These are phyloP conservation scores for Solenopsis fugax DNA, from an alignment of 1,140 invertebrate genomes.

Conservation along the genomic window DNA sequence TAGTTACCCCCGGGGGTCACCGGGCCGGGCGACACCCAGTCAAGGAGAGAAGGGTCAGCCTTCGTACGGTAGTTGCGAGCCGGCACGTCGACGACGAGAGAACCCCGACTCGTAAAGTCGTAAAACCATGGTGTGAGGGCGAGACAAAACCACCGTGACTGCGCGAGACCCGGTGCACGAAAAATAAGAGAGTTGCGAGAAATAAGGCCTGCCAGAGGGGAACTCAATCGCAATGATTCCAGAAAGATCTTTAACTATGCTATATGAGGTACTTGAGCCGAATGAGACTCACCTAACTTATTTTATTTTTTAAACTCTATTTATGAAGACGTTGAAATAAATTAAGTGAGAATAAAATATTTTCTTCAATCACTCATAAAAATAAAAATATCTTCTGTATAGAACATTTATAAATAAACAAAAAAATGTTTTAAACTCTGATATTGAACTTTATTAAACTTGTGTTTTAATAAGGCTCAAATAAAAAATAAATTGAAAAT, in stretches of 20 bases:
- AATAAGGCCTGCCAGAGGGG: not conserved
- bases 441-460: too few relatives aligned
- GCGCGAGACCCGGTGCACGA: not conserved
- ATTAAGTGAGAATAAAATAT: too few relatives aligned
- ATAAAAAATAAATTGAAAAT: too few relatives aligned
- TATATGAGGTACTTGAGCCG: not conserved
- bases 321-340: too few relatives aligned
- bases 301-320: too few relatives aligned
- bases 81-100: constrained; percentile 39
- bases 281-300: too few relatives aligned
- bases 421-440: too few relatives aligned
- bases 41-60: constrained; percentile 62
- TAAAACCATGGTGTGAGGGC: constrained; percentile 44
- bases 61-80: constrained; percentile 40
- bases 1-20: constrained; percentile 62
- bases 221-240: not conserved
- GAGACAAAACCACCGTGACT: constrained; percentile 36
- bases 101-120: constrained; percentile 32
- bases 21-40: constrained; percentile 68
- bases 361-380: too few relatives aligned
- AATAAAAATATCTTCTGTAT: too few relatives aligned
- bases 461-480: too few relatives aligned
- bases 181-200: constrained; percentile 23
- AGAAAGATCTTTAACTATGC: not conserved
- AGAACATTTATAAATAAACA: too few relatives aligned